A percentile compares a stretch with the other conserved stretches of the same genome.
These are phyloP conservation scores for Drosophila ochracea DNA, from an alignment of 2,888 invertebrate genomes.

Conservation along the genomic window DNA sequence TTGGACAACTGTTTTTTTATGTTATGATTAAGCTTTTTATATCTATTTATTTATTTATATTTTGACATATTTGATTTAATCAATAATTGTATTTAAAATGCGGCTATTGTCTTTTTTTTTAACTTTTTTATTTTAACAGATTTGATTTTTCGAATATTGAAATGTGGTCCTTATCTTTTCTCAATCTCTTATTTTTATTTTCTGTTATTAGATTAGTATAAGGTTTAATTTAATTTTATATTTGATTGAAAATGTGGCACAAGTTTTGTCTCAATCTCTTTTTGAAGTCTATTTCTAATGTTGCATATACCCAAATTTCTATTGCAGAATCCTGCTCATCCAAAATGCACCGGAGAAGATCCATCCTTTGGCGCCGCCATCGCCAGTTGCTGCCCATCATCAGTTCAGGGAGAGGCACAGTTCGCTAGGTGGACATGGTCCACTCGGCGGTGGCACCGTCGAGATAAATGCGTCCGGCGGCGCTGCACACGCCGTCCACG, in stretches of 20 bases:
- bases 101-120: neutral
- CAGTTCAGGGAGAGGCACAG: constrained; percentile 61
- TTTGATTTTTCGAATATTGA: neutral
- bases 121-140: neutral
- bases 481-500: constrained; percentile 36
- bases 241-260: neutral
- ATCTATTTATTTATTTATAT: neutral
- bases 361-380: constrained; percentile 88
- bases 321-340: constrained; percentile 93
- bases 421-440: constrained; percentile 51
- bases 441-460: constrained; percentile 58
- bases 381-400: constrained; percentile 86
- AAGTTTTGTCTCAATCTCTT: neutral
- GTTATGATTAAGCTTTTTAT: neutral
- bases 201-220: neutral
- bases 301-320: neutral
- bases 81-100: neutral
- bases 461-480: constrained; percentile 59
- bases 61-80: neutral
- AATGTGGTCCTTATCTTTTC: neutral
- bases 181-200: neutral
- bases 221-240: neutral
- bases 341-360: constrained; percentile 96
- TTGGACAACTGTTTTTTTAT: neutral
- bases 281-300: neutral